Base-by-base conservation (phyloP, 2,888 invertebrate genomes). In the Parthenolecanium corni region DNA sequence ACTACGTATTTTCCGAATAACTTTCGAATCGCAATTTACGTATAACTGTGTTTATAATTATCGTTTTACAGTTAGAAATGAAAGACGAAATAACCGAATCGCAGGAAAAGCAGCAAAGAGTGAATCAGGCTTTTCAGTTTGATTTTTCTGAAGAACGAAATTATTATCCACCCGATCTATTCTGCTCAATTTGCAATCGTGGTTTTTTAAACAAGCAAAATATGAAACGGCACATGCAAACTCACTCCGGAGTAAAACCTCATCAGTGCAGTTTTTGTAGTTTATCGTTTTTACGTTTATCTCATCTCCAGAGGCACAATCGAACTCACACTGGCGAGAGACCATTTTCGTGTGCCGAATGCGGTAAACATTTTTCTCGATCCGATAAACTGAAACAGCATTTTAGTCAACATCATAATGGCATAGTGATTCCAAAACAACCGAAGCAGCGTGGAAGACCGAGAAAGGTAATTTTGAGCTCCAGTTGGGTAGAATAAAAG, bases 381-480 rank as follows among this genome's bases (percentile, higher is more conserved):
- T 83, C 83, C 68, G 85, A 85, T 73, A 85, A 85, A 70, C 75
- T 85, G 69, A 81, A 84, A 66, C 80, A 84, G 68, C 84, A 85
- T 44, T 62, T 67, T 25, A 63, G 66, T 44, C 65, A 67, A 12
- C 69, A 69, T 25, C 69, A 69, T 24, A 65, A 65, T 14, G 66
- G 56, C 4, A 44, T 62, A 20, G 61, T 64, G 0, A 52, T 57
- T 36, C 56, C 63, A 14, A 63, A 64, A 5, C 64, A 65, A 42
- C 65, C 61, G 9, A 68, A 68, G 49, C 66, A 68, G 52, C 64
- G 68, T 47, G 68, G 68, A 20, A 63, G 68, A 63, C 68, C 68
- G n/a, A 65, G 68, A 61, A 66, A 67, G 64, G 67, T 68, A 51
- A 66, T 64, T 38, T n/a, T n/a, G n/a, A n/a, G n/a, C n/a, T n/a